phyloP scores from a whole-genome alignment of 1,140 invertebrate species.

The Mamestra configurata region DNA sequence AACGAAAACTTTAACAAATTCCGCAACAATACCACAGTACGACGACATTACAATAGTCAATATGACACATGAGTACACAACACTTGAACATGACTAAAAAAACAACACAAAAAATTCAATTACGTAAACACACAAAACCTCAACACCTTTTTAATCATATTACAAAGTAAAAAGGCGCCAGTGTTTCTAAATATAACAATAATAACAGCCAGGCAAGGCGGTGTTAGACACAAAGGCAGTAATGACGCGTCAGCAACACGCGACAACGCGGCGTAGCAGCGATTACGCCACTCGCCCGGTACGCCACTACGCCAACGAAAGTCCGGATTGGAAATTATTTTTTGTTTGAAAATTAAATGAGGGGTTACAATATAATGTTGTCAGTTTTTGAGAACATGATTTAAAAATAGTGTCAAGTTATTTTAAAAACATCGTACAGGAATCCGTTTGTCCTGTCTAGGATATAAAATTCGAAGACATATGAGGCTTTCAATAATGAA shows the following conservation, averaged over 20 bases:
- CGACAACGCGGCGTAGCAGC: neutral
- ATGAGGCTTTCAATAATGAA: too few relatives aligned
- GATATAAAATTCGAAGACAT: too few relatives aligned
- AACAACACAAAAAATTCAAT: neutral
- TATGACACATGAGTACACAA: neutral
- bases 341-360: neutral
- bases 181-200: constrained; percentile 10
- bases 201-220: neutral
- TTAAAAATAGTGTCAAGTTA: too few relatives aligned
- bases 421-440: too few relatives aligned
- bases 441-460: too few relatives aligned
- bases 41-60: too few relatives aligned
- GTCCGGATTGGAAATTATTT: neutral
- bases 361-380: neutral
- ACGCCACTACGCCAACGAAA: neutral
- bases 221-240: constrained; percentile 14
- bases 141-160: constrained; percentile 4
- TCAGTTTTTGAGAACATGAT: neutral
- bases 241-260: constrained; percentile 43
- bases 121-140: neutral
- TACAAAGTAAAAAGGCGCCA: constrained; percentile 10
- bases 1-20: too few relatives aligned
- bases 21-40: too few relatives aligned
- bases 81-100: neutral
- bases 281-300: neutral